phyloP scores from a whole-genome alignment of 1,140 invertebrate genomes.

The Drosophila bifasciata region DNA sequence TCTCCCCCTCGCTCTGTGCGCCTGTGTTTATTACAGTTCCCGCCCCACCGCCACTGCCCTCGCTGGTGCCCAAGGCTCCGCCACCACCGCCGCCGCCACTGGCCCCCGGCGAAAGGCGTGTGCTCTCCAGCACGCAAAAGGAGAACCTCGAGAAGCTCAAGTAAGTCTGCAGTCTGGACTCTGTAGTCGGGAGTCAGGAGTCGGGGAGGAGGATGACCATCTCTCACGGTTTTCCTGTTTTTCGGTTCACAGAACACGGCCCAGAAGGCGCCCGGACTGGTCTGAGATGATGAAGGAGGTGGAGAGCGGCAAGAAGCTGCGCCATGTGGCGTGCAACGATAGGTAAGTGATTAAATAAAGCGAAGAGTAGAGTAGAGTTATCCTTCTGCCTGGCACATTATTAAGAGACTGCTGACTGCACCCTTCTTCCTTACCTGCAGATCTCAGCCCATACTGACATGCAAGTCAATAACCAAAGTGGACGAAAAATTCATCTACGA shows the following conservation, averaged over 20 bases:
- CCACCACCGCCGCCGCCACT: constrained; percentile 89
- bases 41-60: constrained; percentile 78
- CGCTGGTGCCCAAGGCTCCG: constrained; percentile 84
- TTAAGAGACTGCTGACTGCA: no score
- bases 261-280: constrained; percentile 93
- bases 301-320: constrained; percentile 90
- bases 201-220: constrained; percentile 82
- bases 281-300: constrained; percentile 95
- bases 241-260: constrained; percentile 85
- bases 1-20: constrained; percentile 10
- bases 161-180: constrained; percentile 44
- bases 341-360: constrained; percentile 84
- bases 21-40: constrained; percentile 65
- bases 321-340: constrained; percentile 93
- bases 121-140: constrained; percentile 84
- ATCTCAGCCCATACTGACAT: constrained; percentile 86
- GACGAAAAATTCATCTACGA: constrained; percentile 94
- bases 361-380: no score
- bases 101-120: constrained; percentile 83
- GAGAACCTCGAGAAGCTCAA: constrained; percentile 86
- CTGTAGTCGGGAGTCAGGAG: no score
- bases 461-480: constrained; percentile 87
- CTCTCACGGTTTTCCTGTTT: constrained; percentile 26
- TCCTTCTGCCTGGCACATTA: background rate
- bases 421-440: constrained; percentile 56